phyloP scores from a whole-genome alignment of 2,888 invertebrate genomes.

The Netelia fuscicornis region DNA sequence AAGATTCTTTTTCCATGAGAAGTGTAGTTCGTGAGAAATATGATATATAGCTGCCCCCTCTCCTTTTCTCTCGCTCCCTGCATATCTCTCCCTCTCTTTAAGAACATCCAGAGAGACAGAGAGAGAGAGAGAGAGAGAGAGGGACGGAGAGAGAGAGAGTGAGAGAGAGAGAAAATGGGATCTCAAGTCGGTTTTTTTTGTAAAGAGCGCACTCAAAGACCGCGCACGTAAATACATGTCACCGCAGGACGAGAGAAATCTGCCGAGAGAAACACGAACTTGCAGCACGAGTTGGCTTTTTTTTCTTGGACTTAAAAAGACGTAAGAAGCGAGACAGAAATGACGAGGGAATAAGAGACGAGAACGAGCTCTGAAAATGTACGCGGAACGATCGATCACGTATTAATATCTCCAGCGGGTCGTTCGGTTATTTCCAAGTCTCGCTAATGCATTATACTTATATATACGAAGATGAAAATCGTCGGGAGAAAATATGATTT shows the following conservation, averaged over 20 bases:
- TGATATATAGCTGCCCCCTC: slow-evolving; percentile 25
- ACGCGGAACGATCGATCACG: slow-evolving; percentile 54
- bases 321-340: neutral
- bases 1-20: slow-evolving; percentile 51
- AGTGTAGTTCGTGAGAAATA: slow-evolving; percentile 36
- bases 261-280: neutral
- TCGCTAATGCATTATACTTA: neutral
- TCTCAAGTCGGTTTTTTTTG: no score
- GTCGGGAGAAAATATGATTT: neutral
- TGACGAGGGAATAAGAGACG: slow-evolving; percentile 5
- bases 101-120: neutral
- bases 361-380: slow-evolving; percentile 34
- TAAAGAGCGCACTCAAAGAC: neutral
- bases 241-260: slow-evolving; percentile 2
- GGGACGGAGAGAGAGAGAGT: neutral
- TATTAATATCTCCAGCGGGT: slow-evolving; percentile 61
- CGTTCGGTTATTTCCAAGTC: slow-evolving; percentile 56
- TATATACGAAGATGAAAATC: neutral
- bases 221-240: slow-evolving; percentile 27
- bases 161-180: neutral
- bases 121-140: neutral
- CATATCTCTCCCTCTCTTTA: neutral
- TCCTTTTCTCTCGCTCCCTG: neutral
- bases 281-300: slow-evolving; percentile 17
- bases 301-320: neutral